Evolutionary conservation across 2,888 invertebrate species (phyloP).

Genomic region (Gymnocheta viridis): DNA sequence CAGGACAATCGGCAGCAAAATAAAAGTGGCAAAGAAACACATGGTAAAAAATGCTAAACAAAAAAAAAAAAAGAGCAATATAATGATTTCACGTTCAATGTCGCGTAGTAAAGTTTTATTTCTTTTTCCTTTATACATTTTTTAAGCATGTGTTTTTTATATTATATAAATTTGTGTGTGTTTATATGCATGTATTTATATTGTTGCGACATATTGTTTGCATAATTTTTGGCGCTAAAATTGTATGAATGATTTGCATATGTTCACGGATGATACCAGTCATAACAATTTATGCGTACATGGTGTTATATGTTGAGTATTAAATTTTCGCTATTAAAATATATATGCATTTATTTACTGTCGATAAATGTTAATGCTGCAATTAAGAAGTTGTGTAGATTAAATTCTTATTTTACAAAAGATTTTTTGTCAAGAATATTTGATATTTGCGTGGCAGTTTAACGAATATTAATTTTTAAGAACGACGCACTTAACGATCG

Average conservation of each 20-base stretch:
- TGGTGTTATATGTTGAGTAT: neutral
- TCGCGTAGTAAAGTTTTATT: slow-evolving; percentile 67
- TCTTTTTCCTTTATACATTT: slow-evolving; percentile 62
- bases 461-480: no score
- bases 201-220: slow-evolving; percentile 63
- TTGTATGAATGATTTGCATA: slow-evolving; percentile 61
- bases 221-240: slow-evolving; percentile 71
- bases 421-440: no score
- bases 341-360: neutral
- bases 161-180: slow-evolving; percentile 36
- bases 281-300: neutral
- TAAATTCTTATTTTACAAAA: no score
- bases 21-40: slow-evolving; percentile 45
- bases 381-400: no score
- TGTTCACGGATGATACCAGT: slow-evolving; percentile 13
- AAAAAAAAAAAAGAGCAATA: slow-evolving; percentile 23
- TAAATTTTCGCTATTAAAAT: neutral
- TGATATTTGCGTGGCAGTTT: no score
- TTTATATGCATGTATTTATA: slow-evolving; percentile 9
- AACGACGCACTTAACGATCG: no score
- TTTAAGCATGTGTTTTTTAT: slow-evolving; percentile 64
- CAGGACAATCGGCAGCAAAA: slow-evolving; percentile 12
- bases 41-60: slow-evolving; percentile 53
- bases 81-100: slow-evolving; percentile 70
- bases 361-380: neutral